These are phyloP conservation scores for Ficedula albicollis DNA, from an alignment of 2,797 vertebrate genomes.

Conservation along the genomic window DNA sequence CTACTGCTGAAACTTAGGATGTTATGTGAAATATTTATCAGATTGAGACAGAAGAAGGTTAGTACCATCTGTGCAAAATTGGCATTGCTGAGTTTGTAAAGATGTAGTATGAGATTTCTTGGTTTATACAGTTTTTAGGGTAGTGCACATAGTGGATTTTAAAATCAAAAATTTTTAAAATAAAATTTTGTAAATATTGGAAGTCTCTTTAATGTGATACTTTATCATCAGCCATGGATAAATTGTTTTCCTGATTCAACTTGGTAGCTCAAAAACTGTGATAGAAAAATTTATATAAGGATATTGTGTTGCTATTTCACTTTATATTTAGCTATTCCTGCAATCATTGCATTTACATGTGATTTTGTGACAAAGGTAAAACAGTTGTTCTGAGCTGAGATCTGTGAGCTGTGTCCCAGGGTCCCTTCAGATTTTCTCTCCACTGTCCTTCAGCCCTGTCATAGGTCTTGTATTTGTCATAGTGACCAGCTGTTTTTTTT, in stretches of 20 bases:
- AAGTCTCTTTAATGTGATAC: background rate
- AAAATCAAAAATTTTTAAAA: background rate
- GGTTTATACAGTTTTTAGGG: background rate
- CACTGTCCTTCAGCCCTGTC: rapidly evolving
- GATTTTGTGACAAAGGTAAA: background rate
- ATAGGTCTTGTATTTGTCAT: background rate
- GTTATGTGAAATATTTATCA: background rate
- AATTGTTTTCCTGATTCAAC: background rate
- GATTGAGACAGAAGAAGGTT: background rate
- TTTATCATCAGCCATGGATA: background rate
- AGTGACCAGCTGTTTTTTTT: background rate
- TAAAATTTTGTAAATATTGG: background rate
- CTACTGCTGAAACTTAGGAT: background rate
- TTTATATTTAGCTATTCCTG: background rate
- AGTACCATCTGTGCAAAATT: background rate
- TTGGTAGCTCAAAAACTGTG: background rate
- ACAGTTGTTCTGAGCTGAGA: background rate
- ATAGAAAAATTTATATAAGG: background rate
- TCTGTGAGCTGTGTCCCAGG: background rate
- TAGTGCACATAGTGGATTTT: background rate
- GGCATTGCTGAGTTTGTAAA: background rate
- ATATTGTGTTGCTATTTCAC: background rate
- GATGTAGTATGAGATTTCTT: background rate
- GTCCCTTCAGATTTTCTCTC: background rate
- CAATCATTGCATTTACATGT: rapidly evolving